Percentiles rank a stretch among this genome's conserved stretches.
Conservation (phyloP, 2,797 vertebrate species). For the Malacoraja senta region DNA sequence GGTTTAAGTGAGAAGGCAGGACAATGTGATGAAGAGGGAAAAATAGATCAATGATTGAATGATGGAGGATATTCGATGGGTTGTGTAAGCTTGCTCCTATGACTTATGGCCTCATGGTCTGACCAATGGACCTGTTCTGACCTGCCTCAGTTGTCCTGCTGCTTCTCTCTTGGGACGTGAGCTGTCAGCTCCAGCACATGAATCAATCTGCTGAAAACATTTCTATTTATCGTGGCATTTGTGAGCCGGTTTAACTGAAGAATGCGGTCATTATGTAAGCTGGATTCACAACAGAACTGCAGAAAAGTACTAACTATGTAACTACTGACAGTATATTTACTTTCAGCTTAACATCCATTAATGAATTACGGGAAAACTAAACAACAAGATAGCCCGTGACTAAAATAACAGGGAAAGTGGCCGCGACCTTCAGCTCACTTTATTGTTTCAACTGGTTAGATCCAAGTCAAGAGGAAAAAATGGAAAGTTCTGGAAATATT, state of each 20-base stretch:
- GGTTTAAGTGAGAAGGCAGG: too few relatives aligned
- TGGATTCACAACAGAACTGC: background rate
- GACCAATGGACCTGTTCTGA: background rate
- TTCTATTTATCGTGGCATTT: background rate
- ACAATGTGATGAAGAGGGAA: too few relatives aligned
- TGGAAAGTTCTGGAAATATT: background rate
- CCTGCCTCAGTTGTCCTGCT: background rate
- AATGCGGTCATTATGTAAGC: background rate
- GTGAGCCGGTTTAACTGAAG: background rate
- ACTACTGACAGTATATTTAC: background rate
- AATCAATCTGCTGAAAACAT: background rate
- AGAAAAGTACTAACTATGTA: background rate
- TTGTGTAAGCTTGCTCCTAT: too few relatives aligned
- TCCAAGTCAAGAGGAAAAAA: background rate
- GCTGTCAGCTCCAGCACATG: background rate
- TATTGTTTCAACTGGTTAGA: background rate
- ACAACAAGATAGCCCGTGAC: background rate
- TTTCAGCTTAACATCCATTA: background rate
- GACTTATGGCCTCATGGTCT: too few relatives aligned
- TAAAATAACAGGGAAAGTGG: background rate
- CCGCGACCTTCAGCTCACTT: background rate
- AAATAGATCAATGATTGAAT: too few relatives aligned
- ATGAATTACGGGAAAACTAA: background rate
- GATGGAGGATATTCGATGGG: too few relatives aligned
- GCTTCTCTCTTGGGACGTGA: background rate